Percentiles rank a stretch among this genome's conserved stretches.
phyloP scores from a whole-genome alignment of 1,140 invertebrate genomes.

The Kradibia gibbosae region DNA sequence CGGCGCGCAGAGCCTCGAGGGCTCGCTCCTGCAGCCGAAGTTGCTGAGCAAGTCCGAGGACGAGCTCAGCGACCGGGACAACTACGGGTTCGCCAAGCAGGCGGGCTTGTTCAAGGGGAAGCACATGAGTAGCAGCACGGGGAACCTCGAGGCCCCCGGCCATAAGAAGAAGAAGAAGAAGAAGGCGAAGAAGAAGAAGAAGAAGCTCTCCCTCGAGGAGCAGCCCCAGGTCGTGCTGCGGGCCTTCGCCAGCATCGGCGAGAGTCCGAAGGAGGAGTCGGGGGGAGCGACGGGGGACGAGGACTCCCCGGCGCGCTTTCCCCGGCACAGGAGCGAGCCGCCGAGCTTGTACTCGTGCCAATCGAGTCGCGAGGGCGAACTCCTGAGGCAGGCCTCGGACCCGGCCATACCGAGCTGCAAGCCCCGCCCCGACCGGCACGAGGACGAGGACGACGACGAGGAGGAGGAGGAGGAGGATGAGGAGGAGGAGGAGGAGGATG shows the following conservation, averaged over 20 bases:
- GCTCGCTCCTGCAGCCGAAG: slow-evolving; percentile 60
- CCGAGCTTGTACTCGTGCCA: slow-evolving; percentile 59
- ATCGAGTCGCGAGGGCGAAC: slow-evolving; percentile 41
- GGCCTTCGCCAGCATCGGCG: background rate
- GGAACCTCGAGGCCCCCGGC: slow-evolving; percentile 61
- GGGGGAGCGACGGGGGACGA: background rate
- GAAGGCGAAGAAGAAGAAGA: background rate
- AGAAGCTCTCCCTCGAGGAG: background rate
- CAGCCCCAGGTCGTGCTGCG: background rate
- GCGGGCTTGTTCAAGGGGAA: slow-evolving; percentile 64
- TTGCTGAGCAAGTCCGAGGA: slow-evolving; percentile 69
- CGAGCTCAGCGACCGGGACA: slow-evolving; percentile 64
- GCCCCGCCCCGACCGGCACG: background rate
- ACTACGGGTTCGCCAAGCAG: slow-evolving; percentile 56
- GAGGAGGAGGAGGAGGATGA: too few species aligned
- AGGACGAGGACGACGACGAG: too few species aligned
- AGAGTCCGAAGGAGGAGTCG: background rate
- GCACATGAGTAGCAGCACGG: slow-evolving; percentile 66
- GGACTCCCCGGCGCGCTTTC: slow-evolving; percentile 43
- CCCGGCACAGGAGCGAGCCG: slow-evolving; percentile 61
- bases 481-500: too few species aligned
- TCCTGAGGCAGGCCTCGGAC: slow-evolving; percentile 60
- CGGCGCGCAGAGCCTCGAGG: slow-evolving; percentile 59
- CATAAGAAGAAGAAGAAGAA: background rate
- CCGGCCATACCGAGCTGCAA: slow-evolving; percentile 45